Evolutionary conservation across 35 echinoderm and acorn worm species (phyloP), one percentile per base, ranked within the genome.

Genomic region (Patiria miniata): DNA sequence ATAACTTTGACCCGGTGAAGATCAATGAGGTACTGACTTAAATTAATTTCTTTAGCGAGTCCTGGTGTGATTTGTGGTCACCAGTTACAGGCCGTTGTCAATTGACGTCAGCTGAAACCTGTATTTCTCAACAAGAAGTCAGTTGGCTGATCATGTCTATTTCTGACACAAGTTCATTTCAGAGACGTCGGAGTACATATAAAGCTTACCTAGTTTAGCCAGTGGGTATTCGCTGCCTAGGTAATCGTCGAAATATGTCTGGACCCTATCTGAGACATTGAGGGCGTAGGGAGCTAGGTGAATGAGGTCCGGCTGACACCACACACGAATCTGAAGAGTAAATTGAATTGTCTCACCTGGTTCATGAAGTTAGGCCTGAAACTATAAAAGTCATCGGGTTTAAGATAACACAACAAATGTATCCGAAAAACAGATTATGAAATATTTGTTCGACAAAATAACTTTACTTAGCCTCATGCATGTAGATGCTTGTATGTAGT

Each of bases 231-330:
- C 73, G 26, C 82, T 81, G 2, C 60, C 40, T 28, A 90, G 90
- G 61, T 94, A 94, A 26, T 94, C 83, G 81, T 94, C 93, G 30
- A 94, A 94, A 79, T 86, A 90, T 7, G 88, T 90, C 33, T 85
- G 21, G 17, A 83, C 47, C 37, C 86, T 86, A 56, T 81, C 52
- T 0, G 57, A 60, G 57, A 60, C 57, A 26, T 85, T 23, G 29
- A 93, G 81, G 14, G 86, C 80, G 51, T 93, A 93, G 2, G 77
- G 52, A 36, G 86, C 44, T 18, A 65, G 42, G 18, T 84, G 30
- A n/a, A 89, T 60, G 10, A 40, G 30, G 40, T 93, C 91, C 39
- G 30, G 33, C 44, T 86, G 36, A 36, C 86, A 53, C 91, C 91
- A 93, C 1, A 93, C 81, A n/a, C 91, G 86, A 52, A 93, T 84